Conservation (phyloP, 2,888 invertebrate species). For the Chrysina gloriosa region DNA sequence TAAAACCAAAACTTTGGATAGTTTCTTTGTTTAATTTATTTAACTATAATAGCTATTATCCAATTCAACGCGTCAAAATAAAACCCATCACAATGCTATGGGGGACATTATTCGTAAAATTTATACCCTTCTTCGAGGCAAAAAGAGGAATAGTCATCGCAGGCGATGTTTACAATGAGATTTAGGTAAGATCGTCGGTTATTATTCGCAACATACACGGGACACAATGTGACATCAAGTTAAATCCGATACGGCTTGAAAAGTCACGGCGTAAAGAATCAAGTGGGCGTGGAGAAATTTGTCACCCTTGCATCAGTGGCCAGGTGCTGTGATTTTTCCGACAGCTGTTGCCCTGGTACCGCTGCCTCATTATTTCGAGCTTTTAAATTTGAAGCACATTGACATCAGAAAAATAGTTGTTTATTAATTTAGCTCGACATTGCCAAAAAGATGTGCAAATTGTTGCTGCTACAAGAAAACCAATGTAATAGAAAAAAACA, state of each 20-base stretch:
- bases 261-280: constrained; percentile 66
- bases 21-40: too few relatives aligned
- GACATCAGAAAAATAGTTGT: neutral
- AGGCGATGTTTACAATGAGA: constrained; percentile 27
- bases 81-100: neutral
- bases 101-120: neutral
- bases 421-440: neutral
- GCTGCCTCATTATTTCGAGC: constrained; percentile 17
- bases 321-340: constrained; percentile 39
- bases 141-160: neutral
- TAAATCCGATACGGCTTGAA: constrained; percentile 65
- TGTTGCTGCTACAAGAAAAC: too few relatives aligned
- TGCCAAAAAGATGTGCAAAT: too few relatives aligned
- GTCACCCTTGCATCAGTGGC: constrained; percentile 58
- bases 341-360: constrained; percentile 39
- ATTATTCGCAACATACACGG: constrained; percentile 27
- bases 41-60: too few relatives aligned
- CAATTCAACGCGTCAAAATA: too few relatives aligned
- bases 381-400: neutral
- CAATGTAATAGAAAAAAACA: too few relatives aligned
- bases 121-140: neutral
- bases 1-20: too few relatives aligned
- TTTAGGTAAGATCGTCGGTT: constrained; percentile 35
- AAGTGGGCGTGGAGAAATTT: constrained; percentile 66
- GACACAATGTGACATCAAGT: constrained; percentile 42